Base-by-base conservation (phyloP, 2,888 invertebrate genomes). In the Drosophila hamatofila region DNA sequence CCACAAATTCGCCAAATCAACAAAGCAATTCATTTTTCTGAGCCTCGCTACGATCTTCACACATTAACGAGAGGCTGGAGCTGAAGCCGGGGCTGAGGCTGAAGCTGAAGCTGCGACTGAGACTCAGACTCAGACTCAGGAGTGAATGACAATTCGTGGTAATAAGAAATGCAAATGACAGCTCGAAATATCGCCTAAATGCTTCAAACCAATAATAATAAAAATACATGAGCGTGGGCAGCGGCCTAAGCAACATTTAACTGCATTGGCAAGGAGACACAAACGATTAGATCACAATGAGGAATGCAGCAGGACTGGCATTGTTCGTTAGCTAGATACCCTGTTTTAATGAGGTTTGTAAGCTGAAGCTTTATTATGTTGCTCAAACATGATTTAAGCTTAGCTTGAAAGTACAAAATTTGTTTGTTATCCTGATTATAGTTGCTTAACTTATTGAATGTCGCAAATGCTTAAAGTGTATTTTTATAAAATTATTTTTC, bases 141-240 rank as follows among this genome's bases (percentile, higher is more conserved):
- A 44, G 23, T 48, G 57, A 77, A 88, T 87, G 90, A 87, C 89
- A 88, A 88, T 81, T 83, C 75, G 69, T 64, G 66, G 81, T 72
- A 85, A 83, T 83, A 86, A 80, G 81, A 75, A 86, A 81, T 79
- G 75, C 87, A 89, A 86, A 86, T 85, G 88, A 69, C 88, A 88
- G 71, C 57, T 49, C 68, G 78, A 71, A 72, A 69, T 72, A 69
- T 66, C 78, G 63, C 46, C 61, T 70, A 81, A 89, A 83, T 75
- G 88, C 89, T 77, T 72, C 68, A 73, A 83, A 70, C 87, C 87
- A 90, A 87, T 87, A 87, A 89, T 87, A 87, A 87, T 90, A 87
- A 87, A 87, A 90, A 73, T 75, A 83, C 89, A 90, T 67, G 72
- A 85, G 86, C 88, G 84, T 85, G 84, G 90, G 84, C 77, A 69